Evolutionary conservation across 2,113 vertebrate species (phyloP), one percentile per base, ranked within the genome.

Genomic region (Serinus canaria): DNA sequence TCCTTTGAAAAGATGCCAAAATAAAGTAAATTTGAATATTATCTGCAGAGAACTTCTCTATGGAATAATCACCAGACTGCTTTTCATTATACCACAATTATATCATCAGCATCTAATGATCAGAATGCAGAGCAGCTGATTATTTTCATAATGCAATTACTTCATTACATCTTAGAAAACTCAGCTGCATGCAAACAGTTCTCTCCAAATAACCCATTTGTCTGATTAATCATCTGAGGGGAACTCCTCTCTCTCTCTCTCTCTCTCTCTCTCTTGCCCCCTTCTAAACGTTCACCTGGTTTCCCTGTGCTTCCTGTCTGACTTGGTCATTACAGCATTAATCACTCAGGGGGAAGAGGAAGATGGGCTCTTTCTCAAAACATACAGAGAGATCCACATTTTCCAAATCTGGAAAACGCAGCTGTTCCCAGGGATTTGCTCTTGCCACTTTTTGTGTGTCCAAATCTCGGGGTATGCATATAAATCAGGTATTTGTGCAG

Each of bases 41-140:
- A 91, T 93, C 91, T 86, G 23, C 56, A 88, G 68, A 95, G 87
- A 90, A 67, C 83, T 92, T 88, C 94, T 97, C 91, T 68, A 14
- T 67, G 79, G 97, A 95, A 88, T 96, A 97, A 97, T 97, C 97
- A 97, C 69, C 87, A 91, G 73, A 94, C 91, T 86, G 89, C 94
- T 97, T 95, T 97, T 95, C 95, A 97, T 97, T 96, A 96, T 68
- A 89, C 92, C 72, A 92, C 96, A 97, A 96, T 97, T 97, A 96
- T 96, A 96, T 93, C 87, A 96, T 97, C 95, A 96, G 55, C n/a
- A 2, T 79, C 94, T 97, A 96, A 96, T 95, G 95, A 96, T 96
- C 91, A 91, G 94, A 93, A 96, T 94, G 86, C 83, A 91, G 91
- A 96, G 66, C 93, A 92, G 86, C 83, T 96, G 94, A 96, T 96